A percentile compares a stretch with the other conserved stretches of the same genome.
Evolutionary conservation across 2,113 vertebrate genomes (phyloP).

Genomic region (Tyto alba): DNA sequence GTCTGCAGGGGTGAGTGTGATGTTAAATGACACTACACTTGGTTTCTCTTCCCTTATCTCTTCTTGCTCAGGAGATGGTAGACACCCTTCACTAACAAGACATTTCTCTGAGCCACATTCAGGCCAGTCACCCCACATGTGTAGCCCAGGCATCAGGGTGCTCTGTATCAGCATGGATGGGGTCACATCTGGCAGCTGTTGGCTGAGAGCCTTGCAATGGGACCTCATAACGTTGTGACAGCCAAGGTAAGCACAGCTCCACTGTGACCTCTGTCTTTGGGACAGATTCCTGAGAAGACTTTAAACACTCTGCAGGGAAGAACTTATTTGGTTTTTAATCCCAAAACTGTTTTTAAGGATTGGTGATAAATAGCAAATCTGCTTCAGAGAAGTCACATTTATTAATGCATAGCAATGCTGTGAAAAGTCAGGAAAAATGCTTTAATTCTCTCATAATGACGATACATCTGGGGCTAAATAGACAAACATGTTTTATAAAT

Average conservation of each 20-base stretch:
- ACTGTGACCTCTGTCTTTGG: not conserved
- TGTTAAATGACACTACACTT: not conserved
- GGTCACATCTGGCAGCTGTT: not conserved
- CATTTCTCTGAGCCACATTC: not conserved
- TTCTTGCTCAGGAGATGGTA: not conserved
- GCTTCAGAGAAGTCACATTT: constrained; percentile 2
- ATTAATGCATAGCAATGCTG: not conserved
- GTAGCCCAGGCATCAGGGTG: fast-evolving
- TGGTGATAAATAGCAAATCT: not conserved
- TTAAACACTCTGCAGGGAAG: not conserved
- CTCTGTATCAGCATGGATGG: not conserved
- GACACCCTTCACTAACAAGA: not conserved
- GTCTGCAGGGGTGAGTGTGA: not conserved
- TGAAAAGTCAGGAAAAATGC: constrained; percentile 13
- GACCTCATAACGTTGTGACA: not conserved
- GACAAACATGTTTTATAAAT: constrained; percentile 62
- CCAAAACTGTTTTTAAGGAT: not conserved
- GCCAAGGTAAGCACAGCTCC: not conserved
- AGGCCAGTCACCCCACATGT: fast-evolving
- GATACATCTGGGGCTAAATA: constrained; percentile 43
- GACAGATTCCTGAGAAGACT: not conserved
- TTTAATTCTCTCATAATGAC: constrained; percentile 32
- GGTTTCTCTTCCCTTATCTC: not conserved
- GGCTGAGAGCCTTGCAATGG: not conserved
- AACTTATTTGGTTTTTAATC: not conserved